Evolutionary conservation across 2,113 vertebrate species (phyloP).

Genomic region (Notechis scutatus): DNA sequence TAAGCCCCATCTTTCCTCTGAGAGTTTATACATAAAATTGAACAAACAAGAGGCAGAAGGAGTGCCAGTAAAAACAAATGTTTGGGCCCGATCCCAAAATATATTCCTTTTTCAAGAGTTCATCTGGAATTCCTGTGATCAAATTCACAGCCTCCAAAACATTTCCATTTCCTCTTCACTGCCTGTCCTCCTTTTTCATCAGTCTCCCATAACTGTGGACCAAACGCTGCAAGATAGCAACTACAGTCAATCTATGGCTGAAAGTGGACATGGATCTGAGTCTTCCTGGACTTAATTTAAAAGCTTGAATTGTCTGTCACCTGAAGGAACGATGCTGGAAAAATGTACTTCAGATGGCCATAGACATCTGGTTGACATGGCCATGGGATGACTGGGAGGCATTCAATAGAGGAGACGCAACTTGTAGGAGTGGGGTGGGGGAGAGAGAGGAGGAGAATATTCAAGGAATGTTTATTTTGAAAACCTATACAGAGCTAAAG

Average conservation of each 20-base stretch:
- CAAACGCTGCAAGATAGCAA: neutral
- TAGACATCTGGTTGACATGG: neutral
- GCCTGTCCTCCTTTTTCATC: neutral
- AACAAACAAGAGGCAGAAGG: neutral
- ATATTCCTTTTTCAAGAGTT: neutral
- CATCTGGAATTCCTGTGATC: neutral
- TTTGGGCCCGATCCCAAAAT: neutral
- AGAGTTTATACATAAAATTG: neutral
- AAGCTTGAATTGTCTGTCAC: neutral
- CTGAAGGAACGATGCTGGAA: neutral
- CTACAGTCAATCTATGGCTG: neutral
- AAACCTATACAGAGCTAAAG: neutral
- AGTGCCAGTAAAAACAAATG: neutral
- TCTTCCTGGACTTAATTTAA: neutral
- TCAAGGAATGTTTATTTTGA: neutral
- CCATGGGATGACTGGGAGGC: neutral
- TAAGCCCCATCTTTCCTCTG: neutral
- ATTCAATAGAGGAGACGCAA: neutral
- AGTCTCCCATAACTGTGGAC: neutral
- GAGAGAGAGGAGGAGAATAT: neutral
- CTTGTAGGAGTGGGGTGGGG: neutral
- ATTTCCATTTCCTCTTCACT: neutral
- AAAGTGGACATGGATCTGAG: neutral
- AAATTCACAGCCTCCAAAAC: neutral
- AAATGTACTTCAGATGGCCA: neutral